These are phyloP conservation scores for Nesidiocoris tenuis DNA, from an alignment of 2,888 invertebrate species.

Conservation along the genomic window DNA sequence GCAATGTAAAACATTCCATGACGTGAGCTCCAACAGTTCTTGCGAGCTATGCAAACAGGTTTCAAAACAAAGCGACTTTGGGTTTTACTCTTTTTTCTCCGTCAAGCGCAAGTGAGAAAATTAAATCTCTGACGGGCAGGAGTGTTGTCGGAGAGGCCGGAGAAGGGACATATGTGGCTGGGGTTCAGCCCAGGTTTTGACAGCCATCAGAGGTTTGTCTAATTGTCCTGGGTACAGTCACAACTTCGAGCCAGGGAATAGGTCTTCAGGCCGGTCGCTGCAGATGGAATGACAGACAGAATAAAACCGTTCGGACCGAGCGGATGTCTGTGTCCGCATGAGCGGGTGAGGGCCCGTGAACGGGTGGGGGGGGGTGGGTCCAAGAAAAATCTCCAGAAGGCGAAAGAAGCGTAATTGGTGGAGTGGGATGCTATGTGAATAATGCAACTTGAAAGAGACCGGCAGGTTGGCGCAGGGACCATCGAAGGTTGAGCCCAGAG, in stretches of 20 bases:
- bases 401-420: conserved; percentile 43
- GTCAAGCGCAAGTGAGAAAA: not conserved
- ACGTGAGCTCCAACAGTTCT: not conserved
- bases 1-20: not conserved
- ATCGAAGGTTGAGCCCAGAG: not conserved
- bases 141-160: not conserved
- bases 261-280: not conserved
- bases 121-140: not conserved
- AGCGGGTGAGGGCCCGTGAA: conserved; percentile 1
- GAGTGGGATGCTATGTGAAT: conserved; percentile 44
- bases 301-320: conserved; percentile 16
- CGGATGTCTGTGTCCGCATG: not conserved
- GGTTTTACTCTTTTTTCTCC: not conserved
- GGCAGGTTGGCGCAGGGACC: conserved; percentile 6
- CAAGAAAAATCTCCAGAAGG: conserved; percentile 18
- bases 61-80: not conserved
- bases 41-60: not conserved
- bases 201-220: conserved; percentile 25
- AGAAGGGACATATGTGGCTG: not conserved
- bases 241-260: not conserved
- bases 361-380: not conserved
- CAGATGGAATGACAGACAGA: conserved; percentile 2
- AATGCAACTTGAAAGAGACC: conserved; percentile 45
- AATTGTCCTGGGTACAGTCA: conserved; percentile 6
- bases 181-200: conserved; percentile 11